Evolutionary conservation across 1,140 invertebrate species (phyloP).

Genomic region (Leptestheria dahalacensis): DNA sequence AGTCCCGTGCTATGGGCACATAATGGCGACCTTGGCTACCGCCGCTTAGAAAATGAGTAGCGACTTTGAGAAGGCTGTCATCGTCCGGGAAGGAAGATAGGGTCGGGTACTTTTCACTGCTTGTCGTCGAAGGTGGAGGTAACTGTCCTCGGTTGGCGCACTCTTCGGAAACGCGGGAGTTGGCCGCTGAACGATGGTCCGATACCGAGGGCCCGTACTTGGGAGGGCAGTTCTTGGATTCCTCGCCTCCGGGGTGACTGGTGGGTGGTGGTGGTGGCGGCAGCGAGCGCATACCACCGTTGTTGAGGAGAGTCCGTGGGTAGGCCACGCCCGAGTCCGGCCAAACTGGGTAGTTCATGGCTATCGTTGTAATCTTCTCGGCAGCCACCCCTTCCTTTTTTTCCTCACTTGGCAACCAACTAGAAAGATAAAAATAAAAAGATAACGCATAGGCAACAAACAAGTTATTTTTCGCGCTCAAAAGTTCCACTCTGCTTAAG

Average conservation of each 20-base stretch:
- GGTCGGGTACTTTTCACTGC: constrained; percentile 2
- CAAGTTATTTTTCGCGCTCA: too few relatives aligned
- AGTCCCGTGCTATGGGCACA: constrained; percentile 12
- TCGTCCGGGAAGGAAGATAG: constrained; percentile 10
- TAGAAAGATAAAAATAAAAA: not conserved
- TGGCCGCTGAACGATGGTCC: not conserved
- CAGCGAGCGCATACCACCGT: constrained; percentile 5
- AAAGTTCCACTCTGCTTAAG: too few relatives aligned
- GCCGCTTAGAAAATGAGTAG: constrained; percentile 14
- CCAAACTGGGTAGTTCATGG: constrained; percentile 12
- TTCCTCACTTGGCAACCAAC: not conserved
- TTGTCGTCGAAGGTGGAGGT: not conserved
- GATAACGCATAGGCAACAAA: too few relatives aligned
- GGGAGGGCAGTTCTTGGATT: not conserved
- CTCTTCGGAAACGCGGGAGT: not conserved
- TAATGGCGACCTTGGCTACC: constrained; percentile 12
- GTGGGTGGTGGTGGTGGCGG: constrained; percentile 1
- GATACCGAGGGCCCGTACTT: not conserved
- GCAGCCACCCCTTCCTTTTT: not conserved
- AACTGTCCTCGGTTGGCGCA: not conserved
- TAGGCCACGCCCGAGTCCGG: constrained; percentile 12
- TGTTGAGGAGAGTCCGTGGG: constrained; percentile 4
- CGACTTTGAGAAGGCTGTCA: constrained; percentile 10
- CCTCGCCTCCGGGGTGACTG: not conserved
- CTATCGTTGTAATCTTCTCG: not conserved